Percentiles rank a stretch among this genome's conserved stretches.
Conservation (phyloP, 1,140 invertebrate genomes). For the Brachionus rotundiformis region DNA sequence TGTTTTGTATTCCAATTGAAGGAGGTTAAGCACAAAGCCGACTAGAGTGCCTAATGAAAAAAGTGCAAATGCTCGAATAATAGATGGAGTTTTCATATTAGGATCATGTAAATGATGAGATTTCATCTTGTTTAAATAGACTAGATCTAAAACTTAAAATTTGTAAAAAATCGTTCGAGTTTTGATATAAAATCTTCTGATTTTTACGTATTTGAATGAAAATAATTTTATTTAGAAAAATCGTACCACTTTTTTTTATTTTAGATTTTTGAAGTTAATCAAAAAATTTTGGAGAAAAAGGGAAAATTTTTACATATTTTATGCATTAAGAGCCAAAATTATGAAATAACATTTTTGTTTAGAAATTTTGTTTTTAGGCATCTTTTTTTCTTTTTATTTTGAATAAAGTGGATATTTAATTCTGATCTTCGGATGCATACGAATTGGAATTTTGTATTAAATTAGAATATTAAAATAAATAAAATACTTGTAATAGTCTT, state of each 20-base stretch:
- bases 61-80: not conserved
- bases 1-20: conserved; percentile 41
- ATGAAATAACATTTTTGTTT: not conserved
- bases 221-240: conserved; percentile 1
- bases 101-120: conserved; percentile 6
- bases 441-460: conserved; percentile 1
- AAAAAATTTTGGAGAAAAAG: not conserved
- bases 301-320: conserved; percentile 8
- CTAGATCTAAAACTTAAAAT: not conserved
- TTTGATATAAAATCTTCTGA: conserved; percentile 5
- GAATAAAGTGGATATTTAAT: not conserved
- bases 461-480: conserved; percentile 18
- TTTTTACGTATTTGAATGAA: conserved; percentile 11
- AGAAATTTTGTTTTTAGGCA: not conserved
- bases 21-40: conserved; percentile 31
- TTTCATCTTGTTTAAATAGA: conserved; percentile 20
- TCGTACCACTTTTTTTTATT: conserved; percentile 8
- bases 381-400: not conserved
- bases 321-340: not conserved
- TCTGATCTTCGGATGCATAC: not conserved
- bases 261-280: conserved; percentile 7
- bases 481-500: not conserved
- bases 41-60: conserved; percentile 25
- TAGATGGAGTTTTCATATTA: not conserved
- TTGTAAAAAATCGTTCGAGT: conserved; percentile 19